phyloP scores from a whole-genome alignment of 2,797 vertebrate species.

The Coluber constrictor region DNA sequence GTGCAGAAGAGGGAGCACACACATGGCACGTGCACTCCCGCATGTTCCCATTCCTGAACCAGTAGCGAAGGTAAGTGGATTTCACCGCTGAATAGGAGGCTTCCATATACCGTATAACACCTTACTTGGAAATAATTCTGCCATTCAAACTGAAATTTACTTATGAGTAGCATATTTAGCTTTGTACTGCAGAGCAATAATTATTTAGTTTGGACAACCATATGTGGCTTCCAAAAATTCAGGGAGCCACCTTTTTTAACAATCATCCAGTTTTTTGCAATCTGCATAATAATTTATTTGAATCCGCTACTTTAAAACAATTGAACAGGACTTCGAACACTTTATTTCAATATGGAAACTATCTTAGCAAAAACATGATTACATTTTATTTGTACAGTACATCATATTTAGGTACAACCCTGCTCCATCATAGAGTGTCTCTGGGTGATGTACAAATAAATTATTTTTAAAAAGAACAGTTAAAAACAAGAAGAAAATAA shows the following conservation, averaged over 20 bases:
- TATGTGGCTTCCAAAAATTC: neutral
- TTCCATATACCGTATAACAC: neutral
- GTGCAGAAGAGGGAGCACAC: no score
- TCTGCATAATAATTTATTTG: neutral
- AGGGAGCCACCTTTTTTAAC: neutral
- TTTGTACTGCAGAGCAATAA: neutral
- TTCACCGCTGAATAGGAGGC: neutral
- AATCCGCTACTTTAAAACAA: neutral
- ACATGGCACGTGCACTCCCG: no score
- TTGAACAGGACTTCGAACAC: neutral
- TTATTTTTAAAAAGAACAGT: neutral
- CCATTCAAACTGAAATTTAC: neutral
- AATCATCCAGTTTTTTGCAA: neutral
- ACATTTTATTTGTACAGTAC: neutral
- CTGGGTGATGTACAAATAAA: neutral
- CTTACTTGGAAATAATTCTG: neutral
- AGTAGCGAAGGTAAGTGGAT: no score
- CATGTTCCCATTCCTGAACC: no score
- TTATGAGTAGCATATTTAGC: neutral
- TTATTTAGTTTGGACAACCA: neutral
- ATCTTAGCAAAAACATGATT: neutral
- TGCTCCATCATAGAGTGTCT: neutral
- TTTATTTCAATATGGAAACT: neutral
- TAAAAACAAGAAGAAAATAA: neutral
- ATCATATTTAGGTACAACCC: neutral